A percentile compares a stretch with the other conserved stretches of the same genome.
Conservation (phyloP, 2,113 vertebrate species). For the Pipra filicauda region DNA sequence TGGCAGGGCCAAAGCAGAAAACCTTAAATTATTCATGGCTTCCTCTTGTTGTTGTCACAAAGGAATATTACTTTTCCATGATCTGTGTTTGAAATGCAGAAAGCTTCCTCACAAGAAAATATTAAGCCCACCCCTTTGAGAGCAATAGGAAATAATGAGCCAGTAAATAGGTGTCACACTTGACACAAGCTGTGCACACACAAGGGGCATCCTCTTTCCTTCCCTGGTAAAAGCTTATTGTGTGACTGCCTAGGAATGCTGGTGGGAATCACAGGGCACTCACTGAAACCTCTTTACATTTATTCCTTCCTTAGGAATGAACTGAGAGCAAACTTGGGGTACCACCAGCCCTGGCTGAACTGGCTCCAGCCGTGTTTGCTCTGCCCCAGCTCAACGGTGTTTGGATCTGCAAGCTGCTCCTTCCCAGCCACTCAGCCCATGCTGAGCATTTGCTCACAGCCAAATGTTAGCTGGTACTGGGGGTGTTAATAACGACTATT, state of each 20-base stretch:
- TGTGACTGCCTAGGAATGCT: background rate
- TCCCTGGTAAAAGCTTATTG: background rate
- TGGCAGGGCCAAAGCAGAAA: constrained; percentile 23
- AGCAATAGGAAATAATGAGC: background rate
- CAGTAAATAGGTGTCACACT: constrained; percentile 32
- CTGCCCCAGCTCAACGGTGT: background rate
- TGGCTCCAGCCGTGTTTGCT: background rate
- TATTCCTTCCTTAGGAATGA: background rate
- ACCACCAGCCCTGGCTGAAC: background rate
- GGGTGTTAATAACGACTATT: constrained; percentile 62
- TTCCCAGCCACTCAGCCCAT: constrained; percentile 24
- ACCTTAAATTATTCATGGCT: constrained; percentile 49
- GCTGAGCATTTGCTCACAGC: constrained; percentile 45
- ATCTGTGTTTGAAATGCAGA: constrained; percentile 14
- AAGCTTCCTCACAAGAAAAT: background rate
- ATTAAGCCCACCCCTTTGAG: background rate
- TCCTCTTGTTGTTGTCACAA: constrained; percentile 18
- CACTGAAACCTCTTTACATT: background rate
- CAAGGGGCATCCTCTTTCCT: background rate
- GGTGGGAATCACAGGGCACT: background rate
- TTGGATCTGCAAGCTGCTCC: background rate
- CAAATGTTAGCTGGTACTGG: constrained; percentile 47
- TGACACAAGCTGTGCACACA: background rate
- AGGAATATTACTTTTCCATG: constrained; percentile 38
- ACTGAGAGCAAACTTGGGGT: background rate